Percentiles rank a stretch among this genome's conserved stretches.
Conservation (phyloP, 2,113 vertebrate genomes). For the Forbesichthys agassizii region DNA sequence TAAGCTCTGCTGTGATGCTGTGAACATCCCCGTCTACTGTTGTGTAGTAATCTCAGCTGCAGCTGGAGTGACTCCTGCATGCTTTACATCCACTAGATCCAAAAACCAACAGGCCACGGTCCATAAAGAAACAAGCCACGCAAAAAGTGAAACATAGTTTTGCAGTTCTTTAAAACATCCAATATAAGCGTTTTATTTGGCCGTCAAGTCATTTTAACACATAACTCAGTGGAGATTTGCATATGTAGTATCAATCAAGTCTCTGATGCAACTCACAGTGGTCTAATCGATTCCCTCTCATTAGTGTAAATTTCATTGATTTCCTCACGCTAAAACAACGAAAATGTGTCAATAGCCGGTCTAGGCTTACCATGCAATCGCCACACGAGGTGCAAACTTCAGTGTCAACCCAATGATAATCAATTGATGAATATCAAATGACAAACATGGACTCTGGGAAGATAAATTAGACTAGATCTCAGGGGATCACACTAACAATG, state of each 20-base stretch:
- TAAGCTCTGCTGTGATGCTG: constrained; percentile 32
- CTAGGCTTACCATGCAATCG: constrained; percentile 50
- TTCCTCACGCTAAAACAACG: constrained; percentile 60
- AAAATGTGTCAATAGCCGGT: constrained; percentile 62
- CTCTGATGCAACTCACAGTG: constrained; percentile 30
- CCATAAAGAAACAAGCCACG: constrained; percentile 21
- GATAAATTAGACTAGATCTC: constrained; percentile 39
- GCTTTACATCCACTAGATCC: constrained; percentile 25
- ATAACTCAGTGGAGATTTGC: not conserved
- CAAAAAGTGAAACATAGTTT: no score
- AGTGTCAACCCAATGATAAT: constrained; percentile 46
- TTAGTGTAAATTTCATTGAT: constrained; percentile 62
- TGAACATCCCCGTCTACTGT: constrained; percentile 30
- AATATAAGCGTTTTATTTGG: not conserved
- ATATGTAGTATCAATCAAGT: constrained; percentile 35
- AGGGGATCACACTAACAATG: not conserved
- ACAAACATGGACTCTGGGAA: constrained; percentile 33
- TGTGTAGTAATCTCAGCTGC: constrained; percentile 43
- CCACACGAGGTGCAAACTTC: constrained; percentile 41
- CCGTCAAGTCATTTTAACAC: not conserved
- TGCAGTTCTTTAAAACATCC: not conserved
- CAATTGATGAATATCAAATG: constrained; percentile 64
- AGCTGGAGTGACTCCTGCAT: constrained; percentile 36
- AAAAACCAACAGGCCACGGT: constrained; percentile 29
- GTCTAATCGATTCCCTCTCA: constrained; percentile 59